A percentile compares a stretch with the other conserved stretches of the same genome.
Evolutionary conservation across 2,888 invertebrate species (phyloP).

Genomic region (Catonia carolina): DNA sequence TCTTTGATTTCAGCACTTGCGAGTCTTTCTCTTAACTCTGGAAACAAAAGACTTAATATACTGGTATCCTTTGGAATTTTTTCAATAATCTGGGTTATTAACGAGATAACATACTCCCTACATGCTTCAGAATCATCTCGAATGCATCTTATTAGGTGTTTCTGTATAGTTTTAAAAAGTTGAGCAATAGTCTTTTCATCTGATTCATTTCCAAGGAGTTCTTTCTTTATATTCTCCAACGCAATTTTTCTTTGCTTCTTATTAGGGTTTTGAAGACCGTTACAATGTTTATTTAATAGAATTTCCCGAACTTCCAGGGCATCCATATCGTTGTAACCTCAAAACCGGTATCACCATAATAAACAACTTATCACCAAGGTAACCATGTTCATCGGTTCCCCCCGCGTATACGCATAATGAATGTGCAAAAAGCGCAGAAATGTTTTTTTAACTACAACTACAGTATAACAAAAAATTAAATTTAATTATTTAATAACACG

Average conservation of each 20-base stretch:
- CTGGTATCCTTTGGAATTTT: conserved; percentile 59
- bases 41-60: conserved; percentile 66
- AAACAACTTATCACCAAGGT: too few species aligned
- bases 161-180: conserved; percentile 45
- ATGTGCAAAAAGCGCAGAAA: too few species aligned
- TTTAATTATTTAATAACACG: too few species aligned
- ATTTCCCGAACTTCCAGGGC: conserved; percentile 5
- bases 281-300: conserved; percentile 22
- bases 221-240: conserved; percentile 49
- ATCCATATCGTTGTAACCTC: conserved; percentile 4
- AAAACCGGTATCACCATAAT: background rate
- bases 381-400: too few species aligned
- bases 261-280: conserved; percentile 42
- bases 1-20: conserved; percentile 67
- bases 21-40: conserved; percentile 67
- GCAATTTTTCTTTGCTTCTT: conserved; percentile 52
- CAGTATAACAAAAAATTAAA: too few species aligned
- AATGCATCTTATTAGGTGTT: conserved; percentile 44
- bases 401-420: too few species aligned
- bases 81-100: conserved; percentile 51
- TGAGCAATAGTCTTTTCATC: conserved; percentile 42
- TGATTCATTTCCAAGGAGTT: conserved; percentile 44
- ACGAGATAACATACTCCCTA: conserved; percentile 51
- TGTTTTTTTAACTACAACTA: too few species aligned
- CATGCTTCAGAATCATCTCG: conserved; percentile 58